Percentiles rank a stretch among this genome's conserved stretches.
Conservation (phyloP, 2,888 invertebrate species). For the Cybosia mesomella region DNA sequence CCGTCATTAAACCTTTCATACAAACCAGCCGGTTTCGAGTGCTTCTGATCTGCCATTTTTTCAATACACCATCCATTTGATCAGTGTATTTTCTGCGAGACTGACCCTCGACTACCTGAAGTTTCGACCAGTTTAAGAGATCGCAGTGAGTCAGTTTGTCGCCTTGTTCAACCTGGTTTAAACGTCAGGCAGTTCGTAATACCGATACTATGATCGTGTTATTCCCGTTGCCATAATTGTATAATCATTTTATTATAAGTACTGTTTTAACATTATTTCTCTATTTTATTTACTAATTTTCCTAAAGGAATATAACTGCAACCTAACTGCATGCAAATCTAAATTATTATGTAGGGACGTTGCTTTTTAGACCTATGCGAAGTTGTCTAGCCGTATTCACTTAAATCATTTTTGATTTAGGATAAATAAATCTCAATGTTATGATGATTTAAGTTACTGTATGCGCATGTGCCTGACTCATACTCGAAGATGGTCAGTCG, state of each 20-base stretch:
- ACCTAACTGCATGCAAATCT: background rate
- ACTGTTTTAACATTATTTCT: background rate
- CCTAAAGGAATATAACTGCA: background rate
- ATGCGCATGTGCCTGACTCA: constrained; percentile 32
- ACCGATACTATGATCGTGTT: background rate
- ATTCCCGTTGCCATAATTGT: too few relatives aligned
- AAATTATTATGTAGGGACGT: background rate
- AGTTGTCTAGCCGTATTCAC: background rate
- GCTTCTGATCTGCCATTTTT: too few relatives aligned
- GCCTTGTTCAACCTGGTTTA: background rate
- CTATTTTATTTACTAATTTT: background rate
- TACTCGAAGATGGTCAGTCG: constrained; percentile 21
- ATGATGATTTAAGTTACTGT: constrained; percentile 28
- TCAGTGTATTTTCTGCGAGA: too few relatives aligned
- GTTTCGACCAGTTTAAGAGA: background rate
- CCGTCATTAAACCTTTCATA: too few relatives aligned
- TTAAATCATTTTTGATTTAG: constrained; percentile 6
- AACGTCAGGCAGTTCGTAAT: background rate
- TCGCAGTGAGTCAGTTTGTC: background rate
- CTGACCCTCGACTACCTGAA: background rate
- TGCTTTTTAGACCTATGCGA: background rate
- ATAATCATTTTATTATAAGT: background rate
- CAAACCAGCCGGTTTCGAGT: too few relatives aligned
- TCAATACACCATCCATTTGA: too few relatives aligned
- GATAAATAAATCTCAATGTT: constrained; percentile 20